Evolutionary conservation across 2,113 vertebrate species (phyloP).

Genomic region (Embiotoca jacksoni): DNA sequence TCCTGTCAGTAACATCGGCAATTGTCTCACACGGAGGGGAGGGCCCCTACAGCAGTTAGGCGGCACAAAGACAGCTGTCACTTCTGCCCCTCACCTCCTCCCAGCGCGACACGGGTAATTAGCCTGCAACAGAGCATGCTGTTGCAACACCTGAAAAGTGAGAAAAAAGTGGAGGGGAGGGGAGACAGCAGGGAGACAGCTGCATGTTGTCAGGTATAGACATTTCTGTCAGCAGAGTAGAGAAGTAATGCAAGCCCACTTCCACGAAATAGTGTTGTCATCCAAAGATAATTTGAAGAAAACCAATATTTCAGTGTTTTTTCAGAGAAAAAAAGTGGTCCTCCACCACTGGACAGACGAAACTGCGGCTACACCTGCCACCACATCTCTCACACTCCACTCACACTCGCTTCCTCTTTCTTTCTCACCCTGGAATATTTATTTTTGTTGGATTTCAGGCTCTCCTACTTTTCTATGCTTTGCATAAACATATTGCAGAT

Average conservation of each 20-base stretch:
- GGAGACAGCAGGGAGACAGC: background rate
- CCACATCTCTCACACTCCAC: constrained; percentile 4
- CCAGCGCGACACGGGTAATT: constrained; percentile 64
- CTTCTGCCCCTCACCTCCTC: constrained; percentile 56
- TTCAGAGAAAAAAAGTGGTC: background rate
- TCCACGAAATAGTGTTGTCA: constrained; percentile 29
- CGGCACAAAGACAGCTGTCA: constrained; percentile 66
- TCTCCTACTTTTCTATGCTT: background rate
- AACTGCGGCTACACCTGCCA: background rate
- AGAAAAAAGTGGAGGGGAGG: background rate
- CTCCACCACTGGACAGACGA: background rate
- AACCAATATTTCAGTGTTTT: constrained; percentile 21
- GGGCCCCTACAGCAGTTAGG: constrained; percentile 15
- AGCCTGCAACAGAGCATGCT: constrained; percentile 51
- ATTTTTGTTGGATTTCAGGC: constrained; percentile 1
- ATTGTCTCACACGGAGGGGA: constrained; percentile 9
- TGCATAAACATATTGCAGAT: constrained; percentile 9
- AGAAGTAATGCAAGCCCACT: constrained; percentile 7
- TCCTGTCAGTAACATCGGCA: constrained; percentile 30
- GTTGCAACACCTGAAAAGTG: constrained; percentile 46
- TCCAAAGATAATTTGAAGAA: constrained; percentile 38
- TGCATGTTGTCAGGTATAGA: constrained; percentile 41
- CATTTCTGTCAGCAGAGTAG: constrained; percentile 30
- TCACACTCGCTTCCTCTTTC: constrained; percentile 7
- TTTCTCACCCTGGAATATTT: background rate